Conservation (phyloP, 2,888 invertebrate species). For the Drosophila conformis region DNA sequence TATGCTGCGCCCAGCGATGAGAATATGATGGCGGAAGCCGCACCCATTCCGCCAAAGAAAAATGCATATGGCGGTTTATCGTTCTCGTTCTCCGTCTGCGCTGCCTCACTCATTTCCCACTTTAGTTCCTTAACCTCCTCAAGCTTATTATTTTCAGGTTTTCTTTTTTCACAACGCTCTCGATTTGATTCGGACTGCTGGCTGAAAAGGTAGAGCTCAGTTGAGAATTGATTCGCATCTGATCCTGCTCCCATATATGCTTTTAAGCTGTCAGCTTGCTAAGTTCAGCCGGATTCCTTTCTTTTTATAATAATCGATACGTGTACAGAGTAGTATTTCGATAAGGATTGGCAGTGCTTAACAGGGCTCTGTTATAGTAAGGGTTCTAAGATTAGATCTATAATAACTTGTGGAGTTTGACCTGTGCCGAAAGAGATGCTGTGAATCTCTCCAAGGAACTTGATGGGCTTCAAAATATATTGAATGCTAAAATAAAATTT, state of each 20-base stretch:
- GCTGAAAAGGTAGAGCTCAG: conserved; percentile 1
- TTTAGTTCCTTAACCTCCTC: neutral
- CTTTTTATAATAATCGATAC: neutral
- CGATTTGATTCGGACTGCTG: neutral
- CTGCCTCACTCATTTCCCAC: conserved; percentile 10
- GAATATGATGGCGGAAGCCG: conserved; percentile 98
- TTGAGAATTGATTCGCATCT: neutral
- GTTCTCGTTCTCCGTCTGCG: conserved; percentile 21
- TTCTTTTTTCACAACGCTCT: neutral
- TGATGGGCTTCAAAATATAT: neutral
- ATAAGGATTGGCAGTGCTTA: neutral
- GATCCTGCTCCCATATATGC: neutral
- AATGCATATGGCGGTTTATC: conserved; percentile 63
- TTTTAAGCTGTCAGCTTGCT: neutral
- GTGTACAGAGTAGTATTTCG: neutral
- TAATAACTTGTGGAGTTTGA: neutral
- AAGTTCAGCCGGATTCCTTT: neutral
- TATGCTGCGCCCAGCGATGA: conserved; percentile 91
- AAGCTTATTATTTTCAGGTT: neutral
- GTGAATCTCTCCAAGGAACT: neutral
- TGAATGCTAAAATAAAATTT: neutral
- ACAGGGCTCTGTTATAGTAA: neutral
- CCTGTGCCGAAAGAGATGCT: neutral
- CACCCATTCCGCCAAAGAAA: conserved; percentile 89
- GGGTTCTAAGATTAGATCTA: neutral